phyloP scores from a whole-genome alignment of 2,113 vertebrate genomes.

The Eptesicus fuscus region DNA sequence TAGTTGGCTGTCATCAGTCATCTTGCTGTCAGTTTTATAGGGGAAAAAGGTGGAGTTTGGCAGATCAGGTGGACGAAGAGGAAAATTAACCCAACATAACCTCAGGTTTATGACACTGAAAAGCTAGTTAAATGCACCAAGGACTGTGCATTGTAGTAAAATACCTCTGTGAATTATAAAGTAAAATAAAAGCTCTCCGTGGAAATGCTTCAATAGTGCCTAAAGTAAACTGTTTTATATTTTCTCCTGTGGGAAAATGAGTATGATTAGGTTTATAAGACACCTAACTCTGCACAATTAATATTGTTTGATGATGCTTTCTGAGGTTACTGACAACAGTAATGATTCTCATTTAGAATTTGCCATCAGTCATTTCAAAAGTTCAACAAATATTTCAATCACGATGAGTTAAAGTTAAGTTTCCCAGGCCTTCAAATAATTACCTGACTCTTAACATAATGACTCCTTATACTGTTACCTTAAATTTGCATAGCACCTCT shows the following conservation, averaged over 20 bases:
- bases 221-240: slow-evolving; percentile 51
- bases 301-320: not conserved
- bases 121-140: slow-evolving; percentile 7
- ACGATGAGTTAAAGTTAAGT: not conserved
- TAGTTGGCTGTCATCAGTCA: slow-evolving; percentile 41
- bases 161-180: slow-evolving; percentile 15
- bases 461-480: not conserved
- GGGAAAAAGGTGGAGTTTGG: not conserved
- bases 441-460: slow-evolving; percentile 1
- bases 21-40: slow-evolving; percentile 45
- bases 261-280: slow-evolving; percentile 15
- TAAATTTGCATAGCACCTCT: slow-evolving; percentile 13
- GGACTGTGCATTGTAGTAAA: not conserved
- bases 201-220: not conserved
- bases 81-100: slow-evolving; percentile 52
- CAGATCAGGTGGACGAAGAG: not conserved
- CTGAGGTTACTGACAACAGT: not conserved
- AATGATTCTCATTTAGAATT: not conserved
- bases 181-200: slow-evolving; percentile 7
- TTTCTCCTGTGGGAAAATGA: slow-evolving; percentile 43
- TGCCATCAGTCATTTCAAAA: not conserved
- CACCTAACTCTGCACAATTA: not conserved
- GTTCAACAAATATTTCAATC: slow-evolving; percentile 27
- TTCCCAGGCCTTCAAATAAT: slow-evolving; percentile 8
- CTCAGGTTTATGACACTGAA: slow-evolving; percentile 45